phyloP scores from a whole-genome alignment of 2,888 invertebrate genomes.

The Drosophila demipolita region DNA sequence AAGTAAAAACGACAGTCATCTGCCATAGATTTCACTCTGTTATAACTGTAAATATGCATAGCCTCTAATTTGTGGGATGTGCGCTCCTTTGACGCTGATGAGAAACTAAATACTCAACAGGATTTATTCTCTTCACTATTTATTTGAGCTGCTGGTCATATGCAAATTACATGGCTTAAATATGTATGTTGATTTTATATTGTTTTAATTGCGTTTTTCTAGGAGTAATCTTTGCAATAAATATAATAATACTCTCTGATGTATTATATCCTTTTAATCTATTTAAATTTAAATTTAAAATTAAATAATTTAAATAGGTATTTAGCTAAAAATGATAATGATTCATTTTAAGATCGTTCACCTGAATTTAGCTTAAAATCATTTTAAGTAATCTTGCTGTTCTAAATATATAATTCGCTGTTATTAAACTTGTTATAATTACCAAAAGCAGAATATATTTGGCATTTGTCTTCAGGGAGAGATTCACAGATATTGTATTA shows the following conservation, averaged over 20 bases:
- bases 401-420: neutral
- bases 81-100: constrained; percentile 10
- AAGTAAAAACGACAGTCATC: constrained; percentile 26
- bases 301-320: neutral
- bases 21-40: constrained; percentile 1
- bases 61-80: constrained; percentile 13
- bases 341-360: neutral
- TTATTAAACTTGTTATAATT: neutral
- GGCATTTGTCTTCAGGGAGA: neutral
- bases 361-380: no score
- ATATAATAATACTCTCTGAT: neutral
- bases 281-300: neutral
- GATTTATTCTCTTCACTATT: no score
- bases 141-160: neutral
- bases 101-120: neutral
- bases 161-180: neutral
- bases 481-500: neutral
- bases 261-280: neutral
- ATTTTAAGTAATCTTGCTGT: neutral
- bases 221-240: neutral
- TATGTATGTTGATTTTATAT: neutral
- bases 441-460: neutral
- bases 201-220: neutral
- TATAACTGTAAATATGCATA: constrained; percentile 14
- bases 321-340: neutral